phyloP scores from a whole-genome alignment of 2,888 invertebrate genomes.

The Crioceris asparagi region DNA sequence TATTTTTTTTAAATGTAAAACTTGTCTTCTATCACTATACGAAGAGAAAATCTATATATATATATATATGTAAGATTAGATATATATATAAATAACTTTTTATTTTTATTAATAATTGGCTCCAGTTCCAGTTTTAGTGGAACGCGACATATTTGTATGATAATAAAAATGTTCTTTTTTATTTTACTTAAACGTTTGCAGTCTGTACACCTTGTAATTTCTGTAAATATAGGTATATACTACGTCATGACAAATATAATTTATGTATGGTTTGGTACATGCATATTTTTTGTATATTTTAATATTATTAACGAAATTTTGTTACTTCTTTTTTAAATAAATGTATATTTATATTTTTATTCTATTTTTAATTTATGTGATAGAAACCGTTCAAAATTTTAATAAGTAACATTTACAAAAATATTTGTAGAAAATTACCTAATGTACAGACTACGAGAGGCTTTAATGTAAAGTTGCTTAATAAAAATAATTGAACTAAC shows the following conservation, averaged over 20 bases:
- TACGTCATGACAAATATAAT: conserved; percentile 12
- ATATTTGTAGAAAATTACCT: conserved; percentile 31
- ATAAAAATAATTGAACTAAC: conserved; percentile 30
- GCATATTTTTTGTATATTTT: conserved; percentile 16
- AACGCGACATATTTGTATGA: conserved; percentile 33
- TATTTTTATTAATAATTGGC: conserved; percentile 21
- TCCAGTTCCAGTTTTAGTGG: conserved; percentile 42
- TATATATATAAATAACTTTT: conserved; percentile 21
- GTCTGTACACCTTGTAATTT: conserved; percentile 39
- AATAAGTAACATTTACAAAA: conserved; percentile 8
- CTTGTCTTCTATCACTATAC: conserved; percentile 30
- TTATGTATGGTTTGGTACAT: conserved; percentile 12
- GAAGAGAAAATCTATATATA: conserved; percentile 8
- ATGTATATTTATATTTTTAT: conserved; percentile 8
- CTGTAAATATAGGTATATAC: conserved; percentile 27
- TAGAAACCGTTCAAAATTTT: conserved; percentile 15
- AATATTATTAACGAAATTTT: conserved; percentile 21
- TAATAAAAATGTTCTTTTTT: conserved; percentile 30
- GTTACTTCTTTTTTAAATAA: conserved; percentile 18
- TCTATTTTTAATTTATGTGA: conserved; percentile 10
- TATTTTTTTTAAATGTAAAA: conserved; percentile 39
- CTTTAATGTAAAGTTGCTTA: conserved; percentile 40
- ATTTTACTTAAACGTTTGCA: conserved; percentile 31
- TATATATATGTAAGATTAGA: conserved; percentile 10
- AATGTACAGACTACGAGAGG: conserved; percentile 38